These are phyloP conservation scores for Muscicapa comitata DNA, from an alignment of 2,797 vertebrate genomes.

Conservation along the genomic window DNA sequence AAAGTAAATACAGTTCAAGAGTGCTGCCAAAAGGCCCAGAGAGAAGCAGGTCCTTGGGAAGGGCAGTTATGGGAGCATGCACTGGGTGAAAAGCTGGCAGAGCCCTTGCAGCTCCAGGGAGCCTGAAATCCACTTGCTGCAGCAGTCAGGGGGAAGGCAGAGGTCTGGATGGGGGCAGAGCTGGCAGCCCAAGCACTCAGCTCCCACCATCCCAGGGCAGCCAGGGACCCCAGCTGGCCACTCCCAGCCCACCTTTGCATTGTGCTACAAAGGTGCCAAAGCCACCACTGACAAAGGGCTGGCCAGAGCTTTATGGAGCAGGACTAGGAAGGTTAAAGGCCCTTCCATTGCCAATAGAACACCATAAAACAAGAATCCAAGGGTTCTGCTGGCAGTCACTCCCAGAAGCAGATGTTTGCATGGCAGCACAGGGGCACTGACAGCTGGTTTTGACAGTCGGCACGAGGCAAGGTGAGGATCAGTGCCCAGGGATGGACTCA, in stretches of 20 bases:
- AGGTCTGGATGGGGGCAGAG: neutral
- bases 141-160: neutral
- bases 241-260: neutral
- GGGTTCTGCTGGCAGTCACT: neutral
- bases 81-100: neutral
- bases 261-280: neutral
- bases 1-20: neutral
- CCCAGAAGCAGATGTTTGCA: neutral
- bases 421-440: neutral
- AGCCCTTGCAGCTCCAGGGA: neutral
- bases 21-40: neutral
- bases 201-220: neutral
- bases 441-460: neutral
- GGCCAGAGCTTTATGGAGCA: neutral
- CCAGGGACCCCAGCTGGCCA: neutral
- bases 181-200: neutral
- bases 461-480: neutral
- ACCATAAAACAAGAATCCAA: neutral
- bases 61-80: neutral
- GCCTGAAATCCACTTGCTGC: neutral
- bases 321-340: neutral
- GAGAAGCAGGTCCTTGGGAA: neutral
- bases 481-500: neutral
- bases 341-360: neutral
- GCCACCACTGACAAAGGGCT: neutral